Base-by-base conservation (phyloP, 2,888 invertebrate genomes). In the Oegoconia quadripuncta region DNA sequence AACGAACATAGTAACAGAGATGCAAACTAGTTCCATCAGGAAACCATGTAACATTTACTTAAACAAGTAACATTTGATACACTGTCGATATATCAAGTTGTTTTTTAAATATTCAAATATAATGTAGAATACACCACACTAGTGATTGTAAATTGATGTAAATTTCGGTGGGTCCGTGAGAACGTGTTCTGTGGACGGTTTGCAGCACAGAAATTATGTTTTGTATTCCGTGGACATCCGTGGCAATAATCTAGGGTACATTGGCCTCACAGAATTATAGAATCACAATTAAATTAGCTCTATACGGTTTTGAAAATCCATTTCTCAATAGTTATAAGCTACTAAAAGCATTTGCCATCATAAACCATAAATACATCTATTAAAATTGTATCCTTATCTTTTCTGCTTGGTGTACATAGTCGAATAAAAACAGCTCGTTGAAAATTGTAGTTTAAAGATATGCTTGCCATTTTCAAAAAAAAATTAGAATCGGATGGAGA, bases 131-230 rank as follows among this genome's bases (percentile, higher is more conserved):
- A 26, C 17, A 13, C 11, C 9, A 16, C 11, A 27, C 16, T 17
- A 8, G 18, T 31, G 20, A 35, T 35, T 30, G 31, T 44, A 47
- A 48, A 49, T 49, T 48, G 47, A 56, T 60, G 48, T 43, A 48
- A 60, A 68, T 69, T 59, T 55, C 54, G 37, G 52, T 59, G 39
- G 52, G 42, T 47, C 52, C 69, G 69, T 72, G 73, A 61, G 73
- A 73, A 70, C 62, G n/a, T 5, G n/a, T 25, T 39, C 42, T 59
- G 61, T 62, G 61, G 50, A 54, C 42, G 50, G 59, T 55, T 62
- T 57, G 58, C 55, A 46, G 55, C 52, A 52, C 45, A 25, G n/a
- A 57, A 52, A 46, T 48, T 43, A 50, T 48, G 44, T 58, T 63
- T 59, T 61, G 56, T 63, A 66, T 64, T 59, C 64, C 36, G 46